phyloP scores from a whole-genome alignment of 1,140 invertebrate species.

The Lasioglossum albipes region DNA sequence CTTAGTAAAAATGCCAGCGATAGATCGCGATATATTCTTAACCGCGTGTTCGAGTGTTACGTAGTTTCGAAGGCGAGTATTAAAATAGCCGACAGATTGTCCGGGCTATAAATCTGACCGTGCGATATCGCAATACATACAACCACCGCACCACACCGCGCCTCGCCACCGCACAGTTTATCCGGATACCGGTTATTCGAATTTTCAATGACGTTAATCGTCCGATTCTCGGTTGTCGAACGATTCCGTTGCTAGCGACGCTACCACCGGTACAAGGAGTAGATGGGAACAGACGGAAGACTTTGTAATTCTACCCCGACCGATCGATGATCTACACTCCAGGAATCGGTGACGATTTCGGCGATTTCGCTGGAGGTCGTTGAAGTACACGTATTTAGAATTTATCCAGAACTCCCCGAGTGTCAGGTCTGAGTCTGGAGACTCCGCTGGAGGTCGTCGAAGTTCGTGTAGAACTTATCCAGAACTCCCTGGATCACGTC shows the following conservation, averaged over 20 bases:
- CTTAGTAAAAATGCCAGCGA: conserved; percentile 9
- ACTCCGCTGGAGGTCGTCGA: no score
- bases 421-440: no score
- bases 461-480: no score
- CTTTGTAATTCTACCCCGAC: no score
- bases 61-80: conserved; percentile 1
- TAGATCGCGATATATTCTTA: conserved; percentile 17
- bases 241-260: not conserved
- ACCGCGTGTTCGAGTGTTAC: not conserved
- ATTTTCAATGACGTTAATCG: conserved; percentile 19
- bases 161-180: not conserved
- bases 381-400: conserved; percentile 65
- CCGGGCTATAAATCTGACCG: conserved; percentile 3
- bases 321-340: no score
- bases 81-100: conserved; percentile 26
- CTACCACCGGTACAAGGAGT: no score
- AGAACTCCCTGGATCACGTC: no score
- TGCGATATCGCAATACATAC: not conserved
- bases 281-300: no score
- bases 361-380: not conserved
- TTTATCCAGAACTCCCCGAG: conserved; percentile 71
- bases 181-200: conserved; percentile 2
- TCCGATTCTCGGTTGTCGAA: conserved; percentile 21
- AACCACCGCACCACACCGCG: no score
- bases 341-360: not conserved